Evolutionary conservation across 2,797 vertebrate genomes (phyloP), one percentile per base, ranked within the genome.

Genomic region (Chiloscyllium punctatum): DNA sequence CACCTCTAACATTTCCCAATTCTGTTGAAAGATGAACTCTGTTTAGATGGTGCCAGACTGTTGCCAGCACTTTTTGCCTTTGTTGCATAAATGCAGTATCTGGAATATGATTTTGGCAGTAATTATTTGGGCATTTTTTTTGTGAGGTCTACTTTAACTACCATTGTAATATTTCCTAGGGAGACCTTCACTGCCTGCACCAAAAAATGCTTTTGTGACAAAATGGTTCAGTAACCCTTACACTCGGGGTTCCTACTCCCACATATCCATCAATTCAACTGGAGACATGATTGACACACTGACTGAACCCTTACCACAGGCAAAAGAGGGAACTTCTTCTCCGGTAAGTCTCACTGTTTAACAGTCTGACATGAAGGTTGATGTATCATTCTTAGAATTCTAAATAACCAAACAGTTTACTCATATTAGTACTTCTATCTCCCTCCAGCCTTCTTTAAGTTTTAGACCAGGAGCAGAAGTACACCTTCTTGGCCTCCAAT

Each of bases 151-250:
- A 33, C n/a, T 91, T 66, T 68, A 66, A 21, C 66, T n/a, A 82
- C 25, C 8, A 30, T 18, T 74, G 69, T 27, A 25, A 42, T 72
- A 16, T 77, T 66, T 95, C 84, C 30, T 53, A 95, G 95, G 95
- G 53, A 84, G 62, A 62, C 74, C 95, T 21, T 91, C 88, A 3
- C 57, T 91, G 33, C 88, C 95, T 9, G 33, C 16, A 13, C 77
- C 74, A 37, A 95, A 95, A 82, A 95, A n/a, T 42, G 90, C 96
- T 77, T 95, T 96, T 25, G 92, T 95, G 95, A 97, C 97, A 27
- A 95, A 96, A 72, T 97, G 96, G 97, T 94, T 95, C 94, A 96
- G 95, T 72, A 96, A 97, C 88, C 95, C 82, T 33, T 96, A 96
- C 57, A 96, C 86, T 13, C 95, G 62, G 3, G 96, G 96, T 37